Evolutionary conservation across 2,113 vertebrate genomes (phyloP), one percentile per base, ranked within the genome.

Genomic region (Scalopus aquaticus): DNA sequence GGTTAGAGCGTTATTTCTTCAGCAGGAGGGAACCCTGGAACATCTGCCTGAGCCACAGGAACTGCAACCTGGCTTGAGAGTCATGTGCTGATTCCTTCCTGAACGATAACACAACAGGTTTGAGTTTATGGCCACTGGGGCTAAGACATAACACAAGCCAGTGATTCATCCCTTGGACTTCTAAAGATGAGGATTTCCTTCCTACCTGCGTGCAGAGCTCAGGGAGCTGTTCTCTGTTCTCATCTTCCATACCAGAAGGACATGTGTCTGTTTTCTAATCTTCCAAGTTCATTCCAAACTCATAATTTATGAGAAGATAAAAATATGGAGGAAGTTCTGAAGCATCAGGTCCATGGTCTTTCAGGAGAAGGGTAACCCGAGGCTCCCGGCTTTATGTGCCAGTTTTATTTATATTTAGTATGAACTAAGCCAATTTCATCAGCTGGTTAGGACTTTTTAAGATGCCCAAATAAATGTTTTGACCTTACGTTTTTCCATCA

Each of bases 1-100:
- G 98, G 98, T 99, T 64, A 98, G 98, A 95, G 16, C 24, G 3
- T 46, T 39, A 16, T 97, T 79, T 91, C 74, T 49, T 24, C 12
- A 12, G 20, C 12, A 26, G 58, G 51, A 37, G 32, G 30, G 58
- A 56, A 3, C 9, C 20, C 6, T 0, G 35, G 76, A 44, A 56
- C 51, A 15, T 44, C 70, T 39, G 5, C 67, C 8, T 74, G 11
- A 3, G 0, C 0, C 5, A 69, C 58, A 81, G 70, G 13, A 88
- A 80, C 15, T 0, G 0, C 6, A 3, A 56, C 88, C n/a, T 96
- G 13, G 32, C 83, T 24, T 26, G 17, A 80, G 20, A 74, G 44
- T 30, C 32, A 22, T 17, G 2, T 5, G 56, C 1, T 89, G 91
- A 51, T 37, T 56, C 83, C 24, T 9, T 87, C 85, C 65, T 83